A percentile compares a stretch with the other conserved stretches of the same genome.
These are phyloP conservation scores for Conus canariensis DNA, from an alignment of 2,888 invertebrate genomes.

Conservation along the genomic window DNA sequence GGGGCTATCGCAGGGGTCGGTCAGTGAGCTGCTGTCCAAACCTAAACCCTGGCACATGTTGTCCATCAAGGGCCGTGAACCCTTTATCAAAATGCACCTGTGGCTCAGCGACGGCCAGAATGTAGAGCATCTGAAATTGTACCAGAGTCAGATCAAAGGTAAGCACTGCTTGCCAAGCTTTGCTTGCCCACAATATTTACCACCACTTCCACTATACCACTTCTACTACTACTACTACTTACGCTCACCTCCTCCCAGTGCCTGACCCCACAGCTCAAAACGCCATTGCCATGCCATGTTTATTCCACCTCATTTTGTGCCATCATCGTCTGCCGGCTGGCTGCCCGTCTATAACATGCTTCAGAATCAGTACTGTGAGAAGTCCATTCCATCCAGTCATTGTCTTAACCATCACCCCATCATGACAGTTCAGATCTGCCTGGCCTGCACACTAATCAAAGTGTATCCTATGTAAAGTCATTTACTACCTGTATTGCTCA, in stretches of 20 bases:
- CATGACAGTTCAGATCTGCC: slow-evolving; percentile 19
- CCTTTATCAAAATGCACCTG: slow-evolving; percentile 84
- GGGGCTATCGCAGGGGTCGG: slow-evolving; percentile 94
- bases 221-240: slow-evolving; percentile 11
- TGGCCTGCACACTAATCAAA: slow-evolving; percentile 35
- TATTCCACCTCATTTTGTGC: slow-evolving; percentile 20
- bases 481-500: not conserved
- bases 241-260: not conserved
- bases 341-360: slow-evolving; percentile 23
- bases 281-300: slow-evolving; percentile 25
- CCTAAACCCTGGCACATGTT: slow-evolving; percentile 99
- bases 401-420: slow-evolving; percentile 13
- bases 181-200: slow-evolving; percentile 31
- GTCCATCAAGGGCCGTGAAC: slow-evolving; percentile 96
- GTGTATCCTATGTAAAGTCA: slow-evolving; percentile 29
- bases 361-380: not conserved
- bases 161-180: slow-evolving; percentile 50
- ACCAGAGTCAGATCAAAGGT: slow-evolving; percentile 78
- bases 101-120: slow-evolving; percentile 98
- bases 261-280: slow-evolving; percentile 4
- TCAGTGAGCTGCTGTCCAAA: slow-evolving; percentile 97
- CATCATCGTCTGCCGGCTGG: not conserved
- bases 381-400: not conserved
- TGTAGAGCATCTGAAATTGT: slow-evolving; percentile 90
- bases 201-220: slow-evolving; percentile 15